Evolutionary conservation across 2,113 vertebrate species (phyloP), one percentile per base, ranked within the genome.

Genomic region (Proterorhinus semilunaris): DNA sequence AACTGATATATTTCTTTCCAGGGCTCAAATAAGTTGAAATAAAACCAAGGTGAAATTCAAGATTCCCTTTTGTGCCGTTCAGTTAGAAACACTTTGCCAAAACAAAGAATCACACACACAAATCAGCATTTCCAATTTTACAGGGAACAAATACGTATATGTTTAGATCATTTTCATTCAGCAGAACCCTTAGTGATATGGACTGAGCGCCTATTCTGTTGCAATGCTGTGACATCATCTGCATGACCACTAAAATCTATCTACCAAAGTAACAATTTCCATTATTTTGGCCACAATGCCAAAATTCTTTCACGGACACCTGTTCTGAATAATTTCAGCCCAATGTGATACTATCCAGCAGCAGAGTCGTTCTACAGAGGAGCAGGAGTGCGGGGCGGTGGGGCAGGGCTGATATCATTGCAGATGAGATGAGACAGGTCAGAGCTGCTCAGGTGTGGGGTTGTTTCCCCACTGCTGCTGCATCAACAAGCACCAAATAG

Each of bases 21-120:
- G 15, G 47, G 71, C 48, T 21, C 49, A 7, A 9, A 49, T 72
- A 15, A n/a, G 47, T 76, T 44, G 15, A 73, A 83, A 77, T 86
- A 85, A 87, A 82, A 79, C 78, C 45, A 3, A 59, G 44, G 68
- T 69, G 69, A 43, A 53, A 63, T 74, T 82, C 67, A 57, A 55
- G 62, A 48, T 49, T 65, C n/a, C 21, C 61, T 43, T 44, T 53
- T 48, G 68, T 13, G 27, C 27, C 27, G 50, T 44, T 27, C 36
- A n/a, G 36, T 21, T 57, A 10, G 49, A 61, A 59, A 51, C 11
- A 13, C 49, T 13, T 51, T 13, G 49, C 49, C 10, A 47, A 47
- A 47, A 47, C 46, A 7, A 47, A 5, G 7, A 36, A 36, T 36
- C 27, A 2, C 27, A 3, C 27, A 36, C 3, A 2, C 27, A 36